Conservation (phyloP, 2,113 vertebrate genomes). For the Agelaius phoeniceus region DNA sequence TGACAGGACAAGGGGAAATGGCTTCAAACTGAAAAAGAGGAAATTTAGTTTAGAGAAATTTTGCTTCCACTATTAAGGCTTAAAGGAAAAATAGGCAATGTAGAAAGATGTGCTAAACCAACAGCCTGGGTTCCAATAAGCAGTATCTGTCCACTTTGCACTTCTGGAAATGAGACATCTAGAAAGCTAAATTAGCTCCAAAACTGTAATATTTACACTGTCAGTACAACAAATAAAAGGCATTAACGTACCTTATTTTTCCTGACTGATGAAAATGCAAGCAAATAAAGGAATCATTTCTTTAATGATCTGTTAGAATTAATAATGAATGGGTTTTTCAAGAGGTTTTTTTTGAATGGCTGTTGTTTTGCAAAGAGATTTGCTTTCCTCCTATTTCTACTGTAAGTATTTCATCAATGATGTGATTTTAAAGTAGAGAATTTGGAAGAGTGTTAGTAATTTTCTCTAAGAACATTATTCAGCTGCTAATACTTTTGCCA, state of each 20-base stretch:
- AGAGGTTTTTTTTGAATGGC: rapidly evolving
- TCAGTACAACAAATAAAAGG: not conserved
- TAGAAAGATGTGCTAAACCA: not conserved
- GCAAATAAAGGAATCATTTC: not conserved
- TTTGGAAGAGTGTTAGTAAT: not conserved
- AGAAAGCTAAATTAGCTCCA: not conserved
- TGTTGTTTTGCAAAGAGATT: not conserved
- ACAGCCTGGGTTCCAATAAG: not conserved
- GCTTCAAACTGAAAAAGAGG: not conserved
- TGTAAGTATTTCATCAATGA: not conserved
- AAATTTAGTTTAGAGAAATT: not conserved
- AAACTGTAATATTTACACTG: not conserved
- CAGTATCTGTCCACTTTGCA: not conserved
- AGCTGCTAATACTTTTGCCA: not conserved
- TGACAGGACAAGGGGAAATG: not conserved
- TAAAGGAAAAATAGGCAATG: not conserved
- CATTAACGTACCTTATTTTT: not conserved
- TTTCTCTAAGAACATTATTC: not conserved
- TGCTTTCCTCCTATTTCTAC: not conserved
- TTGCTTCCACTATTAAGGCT: not conserved
- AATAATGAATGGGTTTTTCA: not conserved
- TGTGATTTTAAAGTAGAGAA: not conserved
- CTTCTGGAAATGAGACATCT: not conserved
- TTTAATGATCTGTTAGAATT: not conserved
- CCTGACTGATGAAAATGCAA: not conserved